These are phyloP conservation scores for Sphecodes monilicornis DNA, from an alignment of 2,888 invertebrate species.

Conservation along the genomic window DNA sequence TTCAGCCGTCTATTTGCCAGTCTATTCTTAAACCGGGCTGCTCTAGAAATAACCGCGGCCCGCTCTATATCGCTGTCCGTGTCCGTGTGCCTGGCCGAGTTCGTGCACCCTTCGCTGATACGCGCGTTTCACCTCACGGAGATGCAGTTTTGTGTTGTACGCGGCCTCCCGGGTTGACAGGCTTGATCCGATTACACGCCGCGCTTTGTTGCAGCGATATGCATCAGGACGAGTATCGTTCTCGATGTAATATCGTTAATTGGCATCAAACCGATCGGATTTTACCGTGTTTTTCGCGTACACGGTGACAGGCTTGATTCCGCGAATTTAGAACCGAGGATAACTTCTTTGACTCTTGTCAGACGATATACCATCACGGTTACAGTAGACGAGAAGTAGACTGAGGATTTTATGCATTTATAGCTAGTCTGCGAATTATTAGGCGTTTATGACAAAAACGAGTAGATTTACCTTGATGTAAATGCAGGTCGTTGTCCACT, in stretches of 20 bases:
- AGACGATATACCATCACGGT: no score
- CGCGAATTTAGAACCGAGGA: background rate
- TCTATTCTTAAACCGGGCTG: slow-evolving; percentile 81
- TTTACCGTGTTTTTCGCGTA: background rate
- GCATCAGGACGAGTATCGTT: slow-evolving; percentile 11
- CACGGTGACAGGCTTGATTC: background rate
- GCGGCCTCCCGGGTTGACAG: background rate
- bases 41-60: slow-evolving; percentile 80
- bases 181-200: slow-evolving; percentile 9
- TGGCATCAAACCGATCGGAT: background rate
- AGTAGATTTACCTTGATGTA: no score
- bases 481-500: no score
- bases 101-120: slow-evolving; percentile 71
- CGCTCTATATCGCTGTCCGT: slow-evolving; percentile 65
- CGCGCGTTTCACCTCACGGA: slow-evolving; percentile 27
- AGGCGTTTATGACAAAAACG: no score
- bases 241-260: background rate
- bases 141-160: slow-evolving; percentile 36
- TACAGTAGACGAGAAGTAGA: no score
- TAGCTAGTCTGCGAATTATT: no score
- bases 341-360: background rate
- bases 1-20: slow-evolving; percentile 79
- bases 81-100: slow-evolving; percentile 41
- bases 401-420: no score
- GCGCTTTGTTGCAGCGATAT: slow-evolving; percentile 4